Evolutionary conservation across 2,888 invertebrate genomes (phyloP), one percentile per base, ranked within the genome.

Genomic region (Hemaris fuciformis): DNA sequence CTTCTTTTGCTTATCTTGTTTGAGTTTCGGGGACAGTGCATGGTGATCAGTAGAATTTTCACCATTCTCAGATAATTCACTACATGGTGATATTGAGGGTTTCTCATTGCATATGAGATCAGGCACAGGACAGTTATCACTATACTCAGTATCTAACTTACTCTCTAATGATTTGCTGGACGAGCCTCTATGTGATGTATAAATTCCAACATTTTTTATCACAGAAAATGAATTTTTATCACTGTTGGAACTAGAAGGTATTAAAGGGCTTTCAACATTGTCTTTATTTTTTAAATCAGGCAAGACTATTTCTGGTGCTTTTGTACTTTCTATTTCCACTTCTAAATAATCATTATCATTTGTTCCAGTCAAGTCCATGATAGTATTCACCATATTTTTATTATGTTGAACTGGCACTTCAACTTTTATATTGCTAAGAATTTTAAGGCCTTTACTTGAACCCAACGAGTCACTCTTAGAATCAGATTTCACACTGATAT

Each of bases 41-140:
- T 77, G 71, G 60, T 67, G 82, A 64, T 91, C 91, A 23, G 76
- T 85, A 6, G 88, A 88, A 70, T 87, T 90, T n/a, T 91, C 91
- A 3, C 89, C 87, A 66, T 81, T 82, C 71, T 92, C 93, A 1
- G 91, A 91, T 61, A 93, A 72, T 70, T 93, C 93, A 75, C 93
- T 92, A 73, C 91, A 91, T 2, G 93, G 92, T 25, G 93, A 93
- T 74, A 92, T 89, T 34, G 92, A 91, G 48, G 92, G 90, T 66
- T 93, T 93, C 72, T 93, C 93, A 73, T 93, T 93, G 72, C 93
- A 93, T 66, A 91, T 93, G 66, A 93, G 80, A 73, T 93, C 93
- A 59, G 92, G 93, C 45, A 93, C 87, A 25, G 89, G 87, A 70
- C 87, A 90, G 66, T 90, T 90, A 64, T 92, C 91, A 41, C 89